Percentiles rank a stretch among this genome's conserved stretches.
Conservation (phyloP, 2,797 vertebrate genomes). For the Spheniscus humboldti region DNA sequence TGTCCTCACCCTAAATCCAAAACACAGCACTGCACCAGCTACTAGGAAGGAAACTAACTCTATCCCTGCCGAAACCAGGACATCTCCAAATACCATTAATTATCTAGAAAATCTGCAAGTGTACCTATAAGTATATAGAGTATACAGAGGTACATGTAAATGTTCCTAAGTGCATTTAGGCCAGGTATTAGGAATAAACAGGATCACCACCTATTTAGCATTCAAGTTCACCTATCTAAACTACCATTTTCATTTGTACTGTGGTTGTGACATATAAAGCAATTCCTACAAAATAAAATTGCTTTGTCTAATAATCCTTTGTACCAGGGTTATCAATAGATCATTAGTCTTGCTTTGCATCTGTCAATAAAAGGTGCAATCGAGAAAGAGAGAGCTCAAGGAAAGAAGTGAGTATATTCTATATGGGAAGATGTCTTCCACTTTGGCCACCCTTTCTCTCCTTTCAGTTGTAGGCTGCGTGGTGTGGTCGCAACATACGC, state of each 20-base stretch:
- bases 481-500: fast-evolving
- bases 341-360: constrained; percentile 53
- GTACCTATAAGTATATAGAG: fast-evolving
- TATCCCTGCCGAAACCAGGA: too few relatives aligned
- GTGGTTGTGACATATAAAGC: constrained; percentile 1
- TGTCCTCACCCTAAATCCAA: too few relatives aligned
- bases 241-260: background rate
- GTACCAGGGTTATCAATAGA: constrained; percentile 35
- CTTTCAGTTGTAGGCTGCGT: background rate
- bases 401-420: background rate
- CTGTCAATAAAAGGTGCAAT: constrained; percentile 5
- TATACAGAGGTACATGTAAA: background rate
- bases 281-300: constrained; percentile 33
- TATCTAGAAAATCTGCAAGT: background rate
- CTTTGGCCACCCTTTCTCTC: background rate
- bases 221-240: background rate
- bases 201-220: background rate
- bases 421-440: background rate
- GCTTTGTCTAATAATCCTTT: constrained; percentile 53
- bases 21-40: too few relatives aligned
- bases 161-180: background rate
- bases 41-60: too few relatives aligned
- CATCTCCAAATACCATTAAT: background rate
- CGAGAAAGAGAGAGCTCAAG: background rate
- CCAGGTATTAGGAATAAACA: background rate